Percentiles rank a stretch among this genome's conserved stretches.
Conservation (phyloP, 2,113 vertebrate species). For the Syrrhaptes paradoxus region DNA sequence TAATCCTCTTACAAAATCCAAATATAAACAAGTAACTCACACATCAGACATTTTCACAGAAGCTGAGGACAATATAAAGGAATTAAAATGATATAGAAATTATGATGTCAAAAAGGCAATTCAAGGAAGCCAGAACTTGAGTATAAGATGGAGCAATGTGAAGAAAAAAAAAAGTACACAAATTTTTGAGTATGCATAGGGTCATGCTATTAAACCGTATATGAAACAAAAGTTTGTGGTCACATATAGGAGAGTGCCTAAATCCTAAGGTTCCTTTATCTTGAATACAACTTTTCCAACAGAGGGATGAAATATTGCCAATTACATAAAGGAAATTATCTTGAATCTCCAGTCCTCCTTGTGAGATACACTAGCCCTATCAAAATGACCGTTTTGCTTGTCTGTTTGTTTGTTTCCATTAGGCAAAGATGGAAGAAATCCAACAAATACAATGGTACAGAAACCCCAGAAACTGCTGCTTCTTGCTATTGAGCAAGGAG, state of each 20-base stretch:
- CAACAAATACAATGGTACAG: background rate
- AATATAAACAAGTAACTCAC: background rate
- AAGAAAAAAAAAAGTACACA: background rate
- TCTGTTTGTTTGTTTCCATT: background rate
- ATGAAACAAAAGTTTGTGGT: background rate
- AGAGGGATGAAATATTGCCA: background rate
- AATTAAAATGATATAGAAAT: background rate
- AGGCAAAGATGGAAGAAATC: background rate
- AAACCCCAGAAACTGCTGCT: background rate
- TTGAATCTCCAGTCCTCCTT: background rate
- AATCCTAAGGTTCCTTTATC: background rate
- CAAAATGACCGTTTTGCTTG: background rate
- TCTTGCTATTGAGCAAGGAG: background rate
- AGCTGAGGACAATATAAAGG: background rate
- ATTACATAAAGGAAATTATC: background rate
- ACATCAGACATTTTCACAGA: background rate
- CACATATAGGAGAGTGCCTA: background rate
- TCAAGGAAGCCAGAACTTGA: background rate
- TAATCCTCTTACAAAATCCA: background rate
- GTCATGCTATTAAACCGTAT: background rate
- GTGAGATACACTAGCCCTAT: background rate
- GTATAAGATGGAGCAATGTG: background rate
- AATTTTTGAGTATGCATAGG: background rate
- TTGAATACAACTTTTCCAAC: background rate
- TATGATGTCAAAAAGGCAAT: background rate